These are phyloP conservation scores for Linurgus olivaceus DNA, from an alignment of 2,797 vertebrate species.

Conservation along the genomic window DNA sequence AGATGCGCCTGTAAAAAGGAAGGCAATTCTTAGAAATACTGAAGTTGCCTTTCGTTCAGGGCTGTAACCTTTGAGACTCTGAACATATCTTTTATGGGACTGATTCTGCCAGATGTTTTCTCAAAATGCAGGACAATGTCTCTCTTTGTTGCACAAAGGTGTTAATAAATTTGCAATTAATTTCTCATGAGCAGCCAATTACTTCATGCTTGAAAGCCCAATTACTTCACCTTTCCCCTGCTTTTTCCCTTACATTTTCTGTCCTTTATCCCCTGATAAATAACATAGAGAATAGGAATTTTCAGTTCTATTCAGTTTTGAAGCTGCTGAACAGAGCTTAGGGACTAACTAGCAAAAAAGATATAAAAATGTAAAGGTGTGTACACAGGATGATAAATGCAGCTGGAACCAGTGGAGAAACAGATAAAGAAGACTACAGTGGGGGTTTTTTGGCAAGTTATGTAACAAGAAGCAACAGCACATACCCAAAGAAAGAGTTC, in stretches of 20 bases:
- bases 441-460: rapidly evolving
- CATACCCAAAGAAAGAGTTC: background rate
- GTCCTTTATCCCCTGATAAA: background rate
- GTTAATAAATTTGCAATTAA: background rate
- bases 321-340: background rate
- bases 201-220: background rate
- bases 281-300: background rate
- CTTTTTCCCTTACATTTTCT: background rate
- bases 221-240: background rate
- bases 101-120: background rate
- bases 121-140: background rate
- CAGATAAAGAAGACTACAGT: background rate
- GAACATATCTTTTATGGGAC: background rate
- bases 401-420: background rate
- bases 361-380: too few species aligned
- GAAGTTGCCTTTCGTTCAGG: background rate
- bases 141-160: background rate
- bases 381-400: background rate
- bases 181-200: background rate
- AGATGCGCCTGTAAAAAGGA: background rate
- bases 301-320: background rate
- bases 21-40: background rate
- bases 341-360: background rate
- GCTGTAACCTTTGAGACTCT: background rate
- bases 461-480: background rate